phyloP scores from a whole-genome alignment of 2,113 vertebrate genomes.

The Ardeotis arabs region DNA sequence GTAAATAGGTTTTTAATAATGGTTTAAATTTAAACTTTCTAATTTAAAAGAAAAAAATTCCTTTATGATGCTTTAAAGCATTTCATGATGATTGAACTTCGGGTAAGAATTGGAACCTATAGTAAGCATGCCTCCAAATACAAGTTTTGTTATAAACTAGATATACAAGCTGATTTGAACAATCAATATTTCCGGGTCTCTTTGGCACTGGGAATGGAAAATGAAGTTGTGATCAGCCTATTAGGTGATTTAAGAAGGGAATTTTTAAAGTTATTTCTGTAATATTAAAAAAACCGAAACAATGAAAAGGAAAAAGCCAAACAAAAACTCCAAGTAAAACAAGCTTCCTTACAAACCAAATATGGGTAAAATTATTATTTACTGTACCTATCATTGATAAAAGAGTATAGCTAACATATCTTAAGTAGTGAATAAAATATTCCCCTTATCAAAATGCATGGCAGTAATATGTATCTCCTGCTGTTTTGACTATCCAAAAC shows the following conservation, averaged over 20 bases:
- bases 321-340: neutral
- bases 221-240: neutral
- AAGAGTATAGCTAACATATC: neutral
- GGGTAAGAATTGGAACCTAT: neutral
- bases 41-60: neutral
- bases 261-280: neutral
- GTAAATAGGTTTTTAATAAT: slow-evolving; percentile 31
- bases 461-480: neutral
- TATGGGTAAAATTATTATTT: neutral
- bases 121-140: neutral
- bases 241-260: neutral
- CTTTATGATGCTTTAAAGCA: neutral
- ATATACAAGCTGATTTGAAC: neutral
- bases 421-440: neutral
- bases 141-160: neutral
- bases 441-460: neutral
- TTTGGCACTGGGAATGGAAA: neutral
- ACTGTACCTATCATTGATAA: neutral
- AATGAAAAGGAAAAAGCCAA: neutral
- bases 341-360: neutral
- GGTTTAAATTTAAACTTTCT: slow-evolving; percentile 24
- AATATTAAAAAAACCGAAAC: neutral
- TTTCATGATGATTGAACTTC: neutral
- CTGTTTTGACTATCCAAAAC: neutral
- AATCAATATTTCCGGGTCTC: neutral